Conservation (phyloP, 2,113 vertebrate genomes). For the Notiomystis cincta region DNA sequence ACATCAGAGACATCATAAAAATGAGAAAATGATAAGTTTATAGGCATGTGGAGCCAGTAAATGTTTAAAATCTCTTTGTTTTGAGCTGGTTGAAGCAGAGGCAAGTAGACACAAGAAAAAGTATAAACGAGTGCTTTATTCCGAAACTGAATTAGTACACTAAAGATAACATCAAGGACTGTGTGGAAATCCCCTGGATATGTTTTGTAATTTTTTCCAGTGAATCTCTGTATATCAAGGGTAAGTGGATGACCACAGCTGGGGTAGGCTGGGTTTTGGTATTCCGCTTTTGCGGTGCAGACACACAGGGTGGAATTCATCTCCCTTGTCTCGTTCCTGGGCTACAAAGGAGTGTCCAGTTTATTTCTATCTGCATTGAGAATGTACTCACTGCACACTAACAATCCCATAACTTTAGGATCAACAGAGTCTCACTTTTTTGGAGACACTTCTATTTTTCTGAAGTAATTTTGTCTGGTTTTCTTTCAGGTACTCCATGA, state of each 20-base stretch:
- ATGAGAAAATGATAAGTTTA: neutral
- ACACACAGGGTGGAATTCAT: neutral
- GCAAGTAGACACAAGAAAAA: constrained; percentile 61
- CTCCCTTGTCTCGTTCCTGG: neutral
- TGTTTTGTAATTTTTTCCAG: neutral
- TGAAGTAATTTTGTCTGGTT: neutral
- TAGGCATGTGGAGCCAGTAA: neutral
- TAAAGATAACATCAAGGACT: constrained; percentile 55
- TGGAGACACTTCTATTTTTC: neutral
- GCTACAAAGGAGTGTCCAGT: neutral
- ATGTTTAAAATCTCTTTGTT: constrained; percentile 22
- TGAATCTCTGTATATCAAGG: constrained; percentile 14
- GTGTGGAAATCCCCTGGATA: constrained; percentile 58
- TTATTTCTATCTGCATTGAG: neutral
- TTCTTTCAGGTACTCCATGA: neutral
- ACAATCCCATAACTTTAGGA: neutral
- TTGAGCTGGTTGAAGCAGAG: constrained; percentile 18
- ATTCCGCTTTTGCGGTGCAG: neutral
- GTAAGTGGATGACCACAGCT: constrained; percentile 29
- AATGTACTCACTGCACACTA: neutral
- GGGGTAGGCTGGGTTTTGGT: neutral
- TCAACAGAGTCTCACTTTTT: neutral
- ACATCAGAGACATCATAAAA: neutral
- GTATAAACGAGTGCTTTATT: constrained; percentile 33
- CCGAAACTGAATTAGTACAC: neutral